Evolutionary conservation across 2,797 vertebrate species (phyloP), one percentile per base, ranked within the genome.

Genomic region (Micromesistius poutassou): DNA sequence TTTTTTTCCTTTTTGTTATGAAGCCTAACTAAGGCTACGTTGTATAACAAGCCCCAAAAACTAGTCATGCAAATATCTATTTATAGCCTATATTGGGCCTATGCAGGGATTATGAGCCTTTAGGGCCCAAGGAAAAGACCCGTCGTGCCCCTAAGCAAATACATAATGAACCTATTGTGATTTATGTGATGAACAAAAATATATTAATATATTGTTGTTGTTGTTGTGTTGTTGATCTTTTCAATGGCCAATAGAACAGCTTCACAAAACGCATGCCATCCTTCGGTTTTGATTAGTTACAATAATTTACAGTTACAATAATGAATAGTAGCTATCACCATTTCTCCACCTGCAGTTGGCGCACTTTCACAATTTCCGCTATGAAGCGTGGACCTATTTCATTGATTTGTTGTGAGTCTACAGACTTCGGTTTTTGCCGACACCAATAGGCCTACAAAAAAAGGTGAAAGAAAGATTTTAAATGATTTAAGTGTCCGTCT

Each of bases 291-390:
- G 8, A 28, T 74, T n/a, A 30, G 66, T 28, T 19, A 6, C 13
- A 55, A 72, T 33, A 70, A 19, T 1, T n/a, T n/a, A n/a, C 36
- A 30, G 66, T 28, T 19, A 6, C 13, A 55, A 72, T 33, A 70
- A 19, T 1, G 33, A 46, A 68, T 4, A 30, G 30, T 2, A n/a
- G n/a, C n/a, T n/a, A 73, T 42, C 38, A 3, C 42, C 72, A 25
- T 2, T 36, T 66, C 16, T 74, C 72, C 16, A 50, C 74, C 85
- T 81, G 30, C 74, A 86, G 86, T 62, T 82, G 83, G 77, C 8
- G 30, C 30, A 72, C 9, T 73, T 30, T 10, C 74, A 80, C 75
- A 75, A 10, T 14, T 3, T 38, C 33, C 30, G 55, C 35, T 31
- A 74, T 40, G 38, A 46, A 74, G 38, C 33, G 31, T 36, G 12